These are phyloP conservation scores for Melanaphis sacchari DNA, from an alignment of 1,140 invertebrate genomes.

Conservation along the genomic window DNA sequence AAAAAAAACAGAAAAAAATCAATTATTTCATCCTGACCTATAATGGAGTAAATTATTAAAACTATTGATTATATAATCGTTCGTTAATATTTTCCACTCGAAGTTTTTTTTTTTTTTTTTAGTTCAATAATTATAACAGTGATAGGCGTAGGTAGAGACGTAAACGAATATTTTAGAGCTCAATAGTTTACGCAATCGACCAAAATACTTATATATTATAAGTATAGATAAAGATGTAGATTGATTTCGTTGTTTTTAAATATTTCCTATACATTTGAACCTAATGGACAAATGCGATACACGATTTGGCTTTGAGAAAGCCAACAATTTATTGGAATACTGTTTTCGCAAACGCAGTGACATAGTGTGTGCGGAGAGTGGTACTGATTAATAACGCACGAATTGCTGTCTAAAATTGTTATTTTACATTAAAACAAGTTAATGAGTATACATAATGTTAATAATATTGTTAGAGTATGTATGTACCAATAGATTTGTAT, in stretches of 20 bases:
- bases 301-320: constrained; percentile 20
- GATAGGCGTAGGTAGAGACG: neutral
- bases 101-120: neutral
- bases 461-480: neutral
- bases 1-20: neutral
- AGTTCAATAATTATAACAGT: no score
- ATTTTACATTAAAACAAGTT: constrained; percentile 27
- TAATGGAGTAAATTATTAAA: neutral
- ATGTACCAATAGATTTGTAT: neutral
- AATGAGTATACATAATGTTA: neutral
- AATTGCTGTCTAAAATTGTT: constrained; percentile 42
- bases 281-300: neutral
- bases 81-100: neutral
- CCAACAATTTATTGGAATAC: neutral
- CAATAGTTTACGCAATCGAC: neutral
- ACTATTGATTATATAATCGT: constrained; percentile 20
- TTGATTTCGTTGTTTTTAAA: neutral
- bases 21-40: neutral
- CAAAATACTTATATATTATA: neutral
- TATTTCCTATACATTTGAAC: neutral
- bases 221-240: neutral
- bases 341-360: neutral
- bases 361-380: neutral
- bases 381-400: constrained; percentile 32
- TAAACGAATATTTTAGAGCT: neutral